A percentile compares a stretch with the other conserved stretches of the same genome.
These are phyloP conservation scores for Catostomus latipinnis DNA, from an alignment of 2,797 vertebrate species.

Conservation along the genomic window DNA sequence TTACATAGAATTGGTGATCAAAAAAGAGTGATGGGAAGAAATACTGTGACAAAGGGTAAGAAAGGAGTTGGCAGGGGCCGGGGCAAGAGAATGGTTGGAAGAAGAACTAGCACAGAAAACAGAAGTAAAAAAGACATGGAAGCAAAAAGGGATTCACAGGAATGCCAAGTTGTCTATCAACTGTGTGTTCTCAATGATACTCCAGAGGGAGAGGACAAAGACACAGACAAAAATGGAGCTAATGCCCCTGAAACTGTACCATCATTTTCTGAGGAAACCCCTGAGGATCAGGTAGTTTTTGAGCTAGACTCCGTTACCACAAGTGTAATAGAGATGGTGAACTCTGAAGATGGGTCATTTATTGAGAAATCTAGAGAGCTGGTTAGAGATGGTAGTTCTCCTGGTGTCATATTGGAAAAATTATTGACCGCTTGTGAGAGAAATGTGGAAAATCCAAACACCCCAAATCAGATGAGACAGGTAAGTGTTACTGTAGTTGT, in stretches of 20 bases:
- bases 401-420: conserved; percentile 74
- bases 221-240: conserved; percentile 10
- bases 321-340: conserved; percentile 61
- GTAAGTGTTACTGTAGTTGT: conserved; percentile 55
- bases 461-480: conserved; percentile 42
- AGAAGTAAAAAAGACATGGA: conserved; percentile 43
- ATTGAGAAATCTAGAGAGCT: conserved; percentile 54
- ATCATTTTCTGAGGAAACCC: conserved; percentile 58
- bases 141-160: conserved; percentile 63
- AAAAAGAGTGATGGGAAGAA: conserved; percentile 25
- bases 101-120: conserved; percentile 43
- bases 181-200: conserved; percentile 56
- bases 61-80: conserved; percentile 45
- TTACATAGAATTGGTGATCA: conserved; percentile 53
- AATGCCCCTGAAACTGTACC: conserved; percentile 16
- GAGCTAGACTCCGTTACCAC: conserved; percentile 68
- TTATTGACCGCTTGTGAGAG: conserved; percentile 64
- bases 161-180: conserved; percentile 75
- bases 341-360: conserved; percentile 53
- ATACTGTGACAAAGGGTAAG: conserved; percentile 39
- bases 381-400: conserved; percentile 64
- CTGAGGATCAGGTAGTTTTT: conserved; percentile 63
- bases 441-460: conserved; percentile 35
- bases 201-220: conserved; percentile 59
- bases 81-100: conserved; percentile 48